Conservation (phyloP, 1,140 invertebrate species). For the Hirudo medicinalis region DNA sequence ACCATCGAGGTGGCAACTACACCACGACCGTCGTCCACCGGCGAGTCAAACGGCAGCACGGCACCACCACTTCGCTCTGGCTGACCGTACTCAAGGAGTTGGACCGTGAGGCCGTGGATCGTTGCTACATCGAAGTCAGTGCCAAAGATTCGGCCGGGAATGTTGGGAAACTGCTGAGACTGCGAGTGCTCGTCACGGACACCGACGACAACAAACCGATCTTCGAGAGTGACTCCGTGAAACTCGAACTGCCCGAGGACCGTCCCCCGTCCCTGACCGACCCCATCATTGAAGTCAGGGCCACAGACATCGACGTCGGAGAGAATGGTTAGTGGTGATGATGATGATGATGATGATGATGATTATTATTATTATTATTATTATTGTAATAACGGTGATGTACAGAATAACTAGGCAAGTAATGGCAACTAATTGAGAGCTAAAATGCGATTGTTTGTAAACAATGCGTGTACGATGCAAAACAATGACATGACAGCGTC, state of each 20-base stretch:
- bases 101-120: slow-evolving; percentile 18
- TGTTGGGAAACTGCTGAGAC: not conserved
- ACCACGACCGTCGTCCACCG: not conserved
- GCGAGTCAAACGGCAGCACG: not conserved
- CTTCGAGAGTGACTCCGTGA: slow-evolving; percentile 40
- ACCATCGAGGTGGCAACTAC: not conserved
- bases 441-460: too few species aligned
- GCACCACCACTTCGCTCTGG: not conserved
- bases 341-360: too few species aligned
- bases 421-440: too few species aligned
- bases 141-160: slow-evolving; percentile 17
- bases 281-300: slow-evolving; percentile 62
- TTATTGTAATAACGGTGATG: too few species aligned
- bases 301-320: slow-evolving; percentile 39
- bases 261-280: slow-evolving; percentile 58
- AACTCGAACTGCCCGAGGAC: slow-evolving; percentile 65
- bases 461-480: too few species aligned
- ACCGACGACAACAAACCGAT: slow-evolving; percentile 37
- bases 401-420: too few species aligned
- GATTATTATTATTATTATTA: too few species aligned
- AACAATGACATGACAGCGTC: too few species aligned
- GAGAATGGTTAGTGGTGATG: slow-evolving; percentile 25
- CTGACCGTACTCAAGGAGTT: slow-evolving; percentile 19
- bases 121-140: slow-evolving; percentile 15
- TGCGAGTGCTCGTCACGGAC: slow-evolving; percentile 22